phyloP scores from a whole-genome alignment of 2,113 vertebrate species.

The Ascaphus truei region DNA sequence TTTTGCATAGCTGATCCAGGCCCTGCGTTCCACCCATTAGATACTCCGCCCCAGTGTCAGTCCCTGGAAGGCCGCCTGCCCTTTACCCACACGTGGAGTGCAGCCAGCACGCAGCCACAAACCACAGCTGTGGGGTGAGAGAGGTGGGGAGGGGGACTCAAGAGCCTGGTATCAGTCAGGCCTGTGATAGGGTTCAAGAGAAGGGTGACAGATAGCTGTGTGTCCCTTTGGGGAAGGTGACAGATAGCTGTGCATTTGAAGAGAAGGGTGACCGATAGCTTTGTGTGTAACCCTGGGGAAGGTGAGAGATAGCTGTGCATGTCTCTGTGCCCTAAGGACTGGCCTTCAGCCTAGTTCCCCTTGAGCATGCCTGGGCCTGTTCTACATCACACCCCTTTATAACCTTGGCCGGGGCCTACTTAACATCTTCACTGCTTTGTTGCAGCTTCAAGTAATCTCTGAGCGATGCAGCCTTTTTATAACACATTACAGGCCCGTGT shows the following conservation, averaged over 20 bases:
- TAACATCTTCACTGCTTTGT: neutral
- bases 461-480: too few species aligned
- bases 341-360: neutral
- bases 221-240: too few species aligned
- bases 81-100: constrained; percentile 12
- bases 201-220: too few species aligned
- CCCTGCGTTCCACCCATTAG: neutral
- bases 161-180: neutral
- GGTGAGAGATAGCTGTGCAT: too few species aligned
- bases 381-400: neutral
- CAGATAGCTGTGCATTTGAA: too few species aligned
- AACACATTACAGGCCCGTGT: too few species aligned
- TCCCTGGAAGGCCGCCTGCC: constrained; percentile 14
- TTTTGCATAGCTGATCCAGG: neutral
- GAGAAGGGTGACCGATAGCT: too few species aligned
- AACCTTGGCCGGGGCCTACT: too few species aligned
- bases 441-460: neutral
- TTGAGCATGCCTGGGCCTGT: constrained; percentile 11
- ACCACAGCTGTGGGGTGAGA: neutral
- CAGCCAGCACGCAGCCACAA: neutral
- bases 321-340: neutral
- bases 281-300: too few species aligned
- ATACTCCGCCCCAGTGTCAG: neutral
- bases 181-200: neutral
- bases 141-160: neutral